Evolutionary conservation across 2,113 vertebrate genomes (phyloP), one percentile per base, ranked within the genome.

Genomic region (Gambusia holbrooki): DNA sequence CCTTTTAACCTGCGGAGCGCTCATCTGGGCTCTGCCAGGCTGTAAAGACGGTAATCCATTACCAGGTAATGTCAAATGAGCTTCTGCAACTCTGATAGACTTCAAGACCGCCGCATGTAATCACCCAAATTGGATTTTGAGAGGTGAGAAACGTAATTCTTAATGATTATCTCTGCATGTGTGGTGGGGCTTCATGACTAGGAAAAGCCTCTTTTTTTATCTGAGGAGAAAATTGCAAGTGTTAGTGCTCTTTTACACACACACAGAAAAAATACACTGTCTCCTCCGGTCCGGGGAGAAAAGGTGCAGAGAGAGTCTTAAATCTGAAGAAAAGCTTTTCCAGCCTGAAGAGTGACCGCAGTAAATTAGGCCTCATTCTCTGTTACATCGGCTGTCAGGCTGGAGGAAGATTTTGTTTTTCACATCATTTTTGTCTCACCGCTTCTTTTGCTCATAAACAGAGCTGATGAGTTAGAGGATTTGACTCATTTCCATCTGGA

Each of bases 51-150:
- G 80, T 80, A 64, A 66, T 85, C 87, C 85, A 91, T 92, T 90
- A 91, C 77, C 81, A 22, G 51, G 58, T 68, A 30, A 76, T 71
- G 76, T 79, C 74, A 90, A 84, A 91, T 79, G 84, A 89, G 86
- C 71, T 54, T 66, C 76, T 81, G 73, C 74, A 77, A 74, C 84
- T 77, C 74, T n/a, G 74, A 76, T 33, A 66, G 73, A 62, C 81
- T 61, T 76, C 37, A 19, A 62, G 73, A 71, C 37, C 69, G 68
- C 77, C 72, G 77, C 85, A 80, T 69, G 83, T 88, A 90, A 93
- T 92, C 82, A 86, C 80, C 22, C 2, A 91, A 91, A 93, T 91
- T 82, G 89, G 88, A 79, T 86, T 87, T 87, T 74, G 84, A 91
- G 88, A 81, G 90, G 80, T 42, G 80, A 74, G 75, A 90, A 85